Evolutionary conservation across 2,888 invertebrate species (phyloP).

Genomic region (Opisthograptis luteolata): DNA sequence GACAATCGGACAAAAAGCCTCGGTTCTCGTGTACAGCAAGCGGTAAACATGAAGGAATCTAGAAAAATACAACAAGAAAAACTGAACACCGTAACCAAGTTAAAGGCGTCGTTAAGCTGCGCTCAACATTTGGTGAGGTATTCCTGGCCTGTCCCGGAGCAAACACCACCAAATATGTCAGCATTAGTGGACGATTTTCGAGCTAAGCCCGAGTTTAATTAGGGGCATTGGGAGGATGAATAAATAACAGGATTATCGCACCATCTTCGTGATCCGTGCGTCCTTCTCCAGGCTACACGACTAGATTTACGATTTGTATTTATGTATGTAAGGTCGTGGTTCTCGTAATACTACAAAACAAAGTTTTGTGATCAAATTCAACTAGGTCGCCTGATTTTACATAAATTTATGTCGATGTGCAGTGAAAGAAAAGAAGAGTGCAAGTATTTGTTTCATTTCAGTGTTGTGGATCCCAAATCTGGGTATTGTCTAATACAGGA

Average conservation of each 20-base stretch:
- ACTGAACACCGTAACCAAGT: conserved; percentile 36
- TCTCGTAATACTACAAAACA: neutral
- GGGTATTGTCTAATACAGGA: no score
- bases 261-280: conserved; percentile 62
- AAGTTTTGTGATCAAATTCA: neutral
- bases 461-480: no score
- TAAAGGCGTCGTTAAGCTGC: conserved; percentile 53
- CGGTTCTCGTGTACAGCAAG: neutral
- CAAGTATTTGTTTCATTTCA: no score
- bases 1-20: conserved; percentile 5
- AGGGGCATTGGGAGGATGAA: conserved; percentile 60
- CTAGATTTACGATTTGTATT: conserved; percentile 46
- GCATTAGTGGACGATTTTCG: conserved; percentile 49
- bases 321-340: conserved; percentile 34
- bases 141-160: conserved; percentile 54
- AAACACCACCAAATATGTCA: conserved; percentile 64
- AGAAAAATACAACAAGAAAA: conserved; percentile 28
- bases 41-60: conserved; percentile 11
- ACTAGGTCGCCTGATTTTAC: neutral
- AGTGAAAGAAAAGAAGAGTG: no score
- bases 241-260: conserved; percentile 77
- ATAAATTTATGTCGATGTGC: conserved; percentile 3
- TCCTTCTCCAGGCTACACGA: conserved; percentile 39
- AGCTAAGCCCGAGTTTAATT: conserved; percentile 65
- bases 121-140: conserved; percentile 49